Evolutionary conservation across 2,888 invertebrate genomes (phyloP), one percentile per base, ranked within the genome.

Genomic region (Antheraea yamamai): DNA sequence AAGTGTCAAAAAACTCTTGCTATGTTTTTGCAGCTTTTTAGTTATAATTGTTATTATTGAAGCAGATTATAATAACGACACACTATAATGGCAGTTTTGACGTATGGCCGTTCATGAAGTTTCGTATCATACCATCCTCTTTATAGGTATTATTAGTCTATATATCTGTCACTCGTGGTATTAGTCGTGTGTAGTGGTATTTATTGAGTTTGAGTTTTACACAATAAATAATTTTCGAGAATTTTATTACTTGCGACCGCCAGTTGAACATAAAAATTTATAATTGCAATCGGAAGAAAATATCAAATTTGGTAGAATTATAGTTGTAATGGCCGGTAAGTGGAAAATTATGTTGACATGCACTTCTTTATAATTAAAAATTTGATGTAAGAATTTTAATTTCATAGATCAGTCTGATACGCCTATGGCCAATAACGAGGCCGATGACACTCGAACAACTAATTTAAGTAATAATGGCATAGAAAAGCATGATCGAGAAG

Each of bases 381-480:
- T 18, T 8, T 20, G 18, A 58, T 58, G 20, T 20, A 18, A 58
- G 8, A 30, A 66, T 39, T 2, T 39, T 20, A 30, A 66, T 70
- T 71, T 39, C 78, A 77, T 77, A 92, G 91, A 91, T 73, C 87
- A 88, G 72, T 82, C 85, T 78, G 88, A 86, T 70, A 75, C 81
- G n/a, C 85, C 86, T 12, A 85, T 82, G 79, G 76, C 77, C 51
- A 84, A 81, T 74, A 84, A 85, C 72, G 84, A 85, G 58, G 81
- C 81, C 2, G 82, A 83, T 16, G 78, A 82, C 66, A 80, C 79
- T 35, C 79, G 76, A 39, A 66, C 78, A 12, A 75, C 47, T 47
- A 47, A 47, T 47, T 12, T 35, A 16, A 55, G n/a, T 73, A 74
- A 74, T 16, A 84, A 82, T 58, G 81, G 81, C 14, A 79, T 81